Evolutionary conservation across 2,113 vertebrate species (phyloP).

Genomic region (Zootoca vivipara): DNA sequence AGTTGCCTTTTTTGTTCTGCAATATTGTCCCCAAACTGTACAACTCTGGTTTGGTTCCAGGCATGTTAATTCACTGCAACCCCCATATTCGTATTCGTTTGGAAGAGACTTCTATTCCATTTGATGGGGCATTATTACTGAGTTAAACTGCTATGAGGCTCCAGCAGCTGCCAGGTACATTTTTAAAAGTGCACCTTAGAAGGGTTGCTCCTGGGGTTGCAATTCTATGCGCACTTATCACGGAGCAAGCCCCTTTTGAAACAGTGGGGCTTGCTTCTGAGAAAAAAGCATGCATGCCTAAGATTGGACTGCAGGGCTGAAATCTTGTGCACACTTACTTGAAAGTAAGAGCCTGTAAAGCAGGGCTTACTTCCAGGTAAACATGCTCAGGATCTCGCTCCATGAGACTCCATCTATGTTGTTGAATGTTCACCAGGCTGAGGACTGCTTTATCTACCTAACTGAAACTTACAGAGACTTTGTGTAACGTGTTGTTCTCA

Average conservation of each 20-base stretch:
- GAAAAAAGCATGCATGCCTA: not conserved
- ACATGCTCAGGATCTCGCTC: not conserved
- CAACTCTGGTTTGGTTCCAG: no score
- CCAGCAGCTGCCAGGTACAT: no score
- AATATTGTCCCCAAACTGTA: not conserved
- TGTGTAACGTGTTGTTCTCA: not conserved
- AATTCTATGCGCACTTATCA: not conserved
- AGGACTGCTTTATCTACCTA: not conserved
- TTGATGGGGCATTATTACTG: no score
- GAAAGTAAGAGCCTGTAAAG: not conserved
- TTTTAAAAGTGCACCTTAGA: no score
- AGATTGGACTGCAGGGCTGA: not conserved
- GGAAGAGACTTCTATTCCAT: no score
- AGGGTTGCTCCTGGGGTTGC: not conserved
- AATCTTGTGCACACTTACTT: not conserved
- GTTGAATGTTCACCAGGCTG: not conserved
- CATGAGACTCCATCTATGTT: not conserved
- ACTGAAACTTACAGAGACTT: not conserved
- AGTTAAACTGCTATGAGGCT: no score
- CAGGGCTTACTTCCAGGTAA: not conserved
- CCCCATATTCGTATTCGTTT: no score
- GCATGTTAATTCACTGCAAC: no score
- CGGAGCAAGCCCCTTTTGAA: not conserved
- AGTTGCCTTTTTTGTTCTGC: not conserved
- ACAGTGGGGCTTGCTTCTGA: not conserved